Conservation (phyloP, 1,140 invertebrate genomes). For the Schlechtendalia chinensis region DNA sequence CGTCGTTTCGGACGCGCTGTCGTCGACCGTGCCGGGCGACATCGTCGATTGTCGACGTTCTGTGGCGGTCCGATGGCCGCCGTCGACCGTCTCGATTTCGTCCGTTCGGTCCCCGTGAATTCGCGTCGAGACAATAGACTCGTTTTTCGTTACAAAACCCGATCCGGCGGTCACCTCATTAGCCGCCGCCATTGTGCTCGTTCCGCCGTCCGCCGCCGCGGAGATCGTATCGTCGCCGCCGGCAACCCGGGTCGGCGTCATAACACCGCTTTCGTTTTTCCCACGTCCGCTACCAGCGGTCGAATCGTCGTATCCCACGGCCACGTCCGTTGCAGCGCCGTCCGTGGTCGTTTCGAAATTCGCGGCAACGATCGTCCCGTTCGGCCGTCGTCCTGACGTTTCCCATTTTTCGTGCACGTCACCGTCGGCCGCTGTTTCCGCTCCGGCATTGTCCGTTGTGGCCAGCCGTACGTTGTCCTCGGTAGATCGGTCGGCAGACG, state of each 20-base stretch:
- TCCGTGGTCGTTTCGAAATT: neutral
- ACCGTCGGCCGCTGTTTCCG: neutral
- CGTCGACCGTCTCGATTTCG: neutral
- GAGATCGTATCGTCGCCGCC: constrained; percentile 32
- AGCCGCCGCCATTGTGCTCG: constrained; percentile 13
- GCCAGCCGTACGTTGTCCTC: too few species aligned
- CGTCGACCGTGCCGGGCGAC: neutral
- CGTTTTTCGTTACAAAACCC: constrained; percentile 15
- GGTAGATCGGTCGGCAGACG: too few species aligned
- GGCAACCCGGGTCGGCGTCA: neutral
- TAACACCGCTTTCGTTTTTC: constrained; percentile 43
- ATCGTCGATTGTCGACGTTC: neutral
- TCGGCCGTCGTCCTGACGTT: neutral
- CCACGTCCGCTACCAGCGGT: constrained; percentile 1
- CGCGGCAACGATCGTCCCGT: neutral
- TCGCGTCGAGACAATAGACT: constrained; percentile 18
- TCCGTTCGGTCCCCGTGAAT: neutral
- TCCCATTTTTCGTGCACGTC: constrained; percentile 14
- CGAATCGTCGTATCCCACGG: neutral
- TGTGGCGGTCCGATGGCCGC: neutral
- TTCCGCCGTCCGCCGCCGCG: neutral
- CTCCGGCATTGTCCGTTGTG: neutral
- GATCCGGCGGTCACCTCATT: constrained; percentile 31
- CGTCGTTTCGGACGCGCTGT: neutral
- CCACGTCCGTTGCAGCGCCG: neutral